Percentiles rank a stretch among this genome's conserved stretches.
phyloP scores from a whole-genome alignment of 1,140 invertebrate genomes.

The Callitettix versicolor region DNA sequence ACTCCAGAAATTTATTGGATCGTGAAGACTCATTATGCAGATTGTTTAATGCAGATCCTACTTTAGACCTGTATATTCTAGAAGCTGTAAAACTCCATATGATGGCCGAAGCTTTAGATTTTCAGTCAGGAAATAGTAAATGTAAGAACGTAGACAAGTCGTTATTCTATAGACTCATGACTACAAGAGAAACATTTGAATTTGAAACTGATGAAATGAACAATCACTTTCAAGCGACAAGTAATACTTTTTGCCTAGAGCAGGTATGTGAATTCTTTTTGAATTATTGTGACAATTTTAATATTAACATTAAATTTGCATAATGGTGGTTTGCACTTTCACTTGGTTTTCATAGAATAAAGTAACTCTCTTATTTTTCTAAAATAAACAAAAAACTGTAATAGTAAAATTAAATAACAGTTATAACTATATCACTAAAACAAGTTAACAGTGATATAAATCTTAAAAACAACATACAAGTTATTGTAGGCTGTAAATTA shows the following conservation, averaged over 20 bases:
- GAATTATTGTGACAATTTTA: slow-evolving; percentile 5
- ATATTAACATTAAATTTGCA: no score
- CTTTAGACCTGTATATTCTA: slow-evolving; percentile 35
- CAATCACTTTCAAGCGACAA: slow-evolving; percentile 38
- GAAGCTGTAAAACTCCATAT: slow-evolving; percentile 43
- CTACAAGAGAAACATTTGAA: slow-evolving; percentile 36
- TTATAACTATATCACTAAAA: no score
- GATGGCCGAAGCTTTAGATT: slow-evolving; percentile 33
- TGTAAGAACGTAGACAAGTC: slow-evolving; percentile 23
- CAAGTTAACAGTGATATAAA: no score
- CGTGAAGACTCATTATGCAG: slow-evolving; percentile 29
- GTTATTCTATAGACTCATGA: slow-evolving; percentile 39
- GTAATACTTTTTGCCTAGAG: slow-evolving; percentile 36
- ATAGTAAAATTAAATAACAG: no score
- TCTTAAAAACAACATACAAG: not conserved
- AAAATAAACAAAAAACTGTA: no score
- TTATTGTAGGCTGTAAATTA: no score
- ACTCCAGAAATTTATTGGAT: slow-evolving; percentile 17
- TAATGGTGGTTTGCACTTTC: no score
- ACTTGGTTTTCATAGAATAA: no score
- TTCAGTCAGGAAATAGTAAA: slow-evolving; percentile 28
- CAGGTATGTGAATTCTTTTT: slow-evolving; percentile 31
- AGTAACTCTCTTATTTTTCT: not conserved
- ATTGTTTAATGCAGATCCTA: slow-evolving; percentile 34
- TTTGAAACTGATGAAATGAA: slow-evolving; percentile 33